Evolutionary conservation across 37 sponge, comb jelly and placozoan species (phyloP), one percentile per base, ranked within the genome.

Genomic region (Beroe ovata): DNA sequence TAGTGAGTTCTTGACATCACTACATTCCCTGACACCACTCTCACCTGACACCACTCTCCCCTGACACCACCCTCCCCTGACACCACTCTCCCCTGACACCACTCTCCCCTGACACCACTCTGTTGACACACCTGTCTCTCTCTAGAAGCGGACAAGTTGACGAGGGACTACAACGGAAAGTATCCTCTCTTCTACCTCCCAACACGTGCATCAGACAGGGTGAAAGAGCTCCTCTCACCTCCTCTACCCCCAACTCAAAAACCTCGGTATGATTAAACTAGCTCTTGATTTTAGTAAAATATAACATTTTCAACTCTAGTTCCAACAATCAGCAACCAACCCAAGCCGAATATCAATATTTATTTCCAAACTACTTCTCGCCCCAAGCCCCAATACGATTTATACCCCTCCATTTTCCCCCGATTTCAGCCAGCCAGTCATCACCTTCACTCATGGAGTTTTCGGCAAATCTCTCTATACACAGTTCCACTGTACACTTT

Each of bases 131-230:
- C n/a, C n/a, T n/a, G n/a, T n/a, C n/a, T n/a, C n/a, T n/a, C 38
- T 25, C 25, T n/a, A 77, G 84, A 42, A 42, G 84, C 84, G 21
- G 84, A 77, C 25, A 77, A 77, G 84, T 77, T 77, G 42, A 42
- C 84, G 8, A 8, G 84, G 23, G 84, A 77, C 38, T 36, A 77
- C 47, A 77, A 77, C 42, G 84, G 84, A 1, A 77, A 77, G 84
- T 77, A 40, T 19, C 54, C 84, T 3, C 22, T 23, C 22, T 42
- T 42, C 54, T 77, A 77, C 54, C 54, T 77, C n/a, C 84, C 84
- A 1, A 35, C 38, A 42, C 35, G 47, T 1, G 23, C 54, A n/a
- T 41, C 84, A 3, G 84, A 77, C 26, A 77, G 54, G 84, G 41
- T 77, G 4, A 77, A 42, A 36, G 84, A 77, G 54, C 25, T 77